Base-by-base conservation (phyloP, 2,888 invertebrate genomes). In the Dyspetes luteomarginatus region DNA sequence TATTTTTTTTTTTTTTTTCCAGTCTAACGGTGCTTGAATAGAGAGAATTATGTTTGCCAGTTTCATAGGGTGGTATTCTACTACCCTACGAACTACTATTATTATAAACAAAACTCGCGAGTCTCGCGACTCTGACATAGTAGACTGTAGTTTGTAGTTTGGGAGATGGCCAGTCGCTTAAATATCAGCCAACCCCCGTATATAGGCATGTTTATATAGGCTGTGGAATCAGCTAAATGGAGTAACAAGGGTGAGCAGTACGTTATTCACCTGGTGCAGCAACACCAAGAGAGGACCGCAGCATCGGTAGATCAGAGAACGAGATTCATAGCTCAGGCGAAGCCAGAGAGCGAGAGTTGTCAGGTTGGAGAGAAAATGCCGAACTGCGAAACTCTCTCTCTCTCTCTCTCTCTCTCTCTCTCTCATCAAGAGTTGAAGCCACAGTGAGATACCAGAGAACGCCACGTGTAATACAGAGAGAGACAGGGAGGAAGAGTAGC, bases 241-340 rank as follows among this genome's bases (percentile, higher is more conserved):
- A 26, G 55, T 30, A 9, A 36, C 24, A 12, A 7, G 62, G 50
- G 17, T 45, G 36, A 60, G n/a, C n/a, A n/a, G 72, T 73, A 62
- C 68, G 48, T 65, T 67, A 67, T 67, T 19, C 74, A 64, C 64
- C 77, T 72, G 81, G 52, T 73, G 77, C 64, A 78, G 50, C 52
- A 41, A 50, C 41, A 67, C 5, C 60, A 19, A n/a, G n/a, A n/a
- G n/a, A 45, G 24, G 68, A 65, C 50, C 62, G 60, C 77, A 67
- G 77, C 71, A 75, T 52, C 84, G 80, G 86, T 89, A 88, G 84
- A 90, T 89, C 88, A 88, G 89, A 76, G 72, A 17, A 79, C 84
- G 83, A 87, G 89, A 87, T 89, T 89, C 90, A 88, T 90, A 90
- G 89, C 88, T 90, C 89, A 88, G 88, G 84, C 69, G 76, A 65